A percentile compares a stretch with the other conserved stretches of the same genome.
Evolutionary conservation across 1,140 invertebrate species (phyloP).

Genomic region (Macrobrachium nipponense): DNA sequence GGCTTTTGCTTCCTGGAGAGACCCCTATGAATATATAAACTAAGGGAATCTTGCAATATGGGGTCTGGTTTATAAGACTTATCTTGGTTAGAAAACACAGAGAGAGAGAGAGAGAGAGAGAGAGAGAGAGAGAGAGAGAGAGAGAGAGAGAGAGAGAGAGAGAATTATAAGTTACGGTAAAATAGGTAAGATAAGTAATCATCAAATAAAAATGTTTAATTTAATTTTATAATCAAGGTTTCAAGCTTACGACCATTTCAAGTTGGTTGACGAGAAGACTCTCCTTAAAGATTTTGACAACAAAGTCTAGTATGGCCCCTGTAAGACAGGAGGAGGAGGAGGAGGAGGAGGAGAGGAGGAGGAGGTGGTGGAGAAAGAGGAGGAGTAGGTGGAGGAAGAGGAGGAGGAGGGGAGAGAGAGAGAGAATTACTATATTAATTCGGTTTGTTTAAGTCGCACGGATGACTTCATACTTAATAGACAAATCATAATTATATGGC

Average conservation of each 20-base stretch:
- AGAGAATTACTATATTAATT: not conserved
- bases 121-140: constrained; percentile 18
- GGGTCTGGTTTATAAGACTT: too few relatives aligned
- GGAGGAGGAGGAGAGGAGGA: not conserved
- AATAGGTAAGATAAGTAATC: too few relatives aligned
- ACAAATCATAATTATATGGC: too few relatives aligned
- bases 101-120: constrained; percentile 28
- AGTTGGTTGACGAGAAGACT: too few relatives aligned
- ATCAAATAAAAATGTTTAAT: not conserved
- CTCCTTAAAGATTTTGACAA: too few relatives aligned
- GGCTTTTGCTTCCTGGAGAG: too few relatives aligned
- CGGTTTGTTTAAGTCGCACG: too few relatives aligned
- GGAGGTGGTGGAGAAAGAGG: not conserved
- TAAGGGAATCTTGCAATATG: too few relatives aligned
- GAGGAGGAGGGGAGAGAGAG: not conserved
- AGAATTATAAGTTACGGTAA: not conserved
- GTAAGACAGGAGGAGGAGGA: not conserved
- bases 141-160: constrained; percentile 9
- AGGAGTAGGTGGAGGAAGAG: not conserved
- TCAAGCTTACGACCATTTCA: too few relatives aligned
- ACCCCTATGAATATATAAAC: too few relatives aligned
- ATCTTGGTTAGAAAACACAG: not conserved
- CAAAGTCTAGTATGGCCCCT: not conserved
- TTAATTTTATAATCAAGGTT: too few relatives aligned
- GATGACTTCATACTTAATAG: too few relatives aligned